Base-by-base conservation (phyloP, 2,888 invertebrate species). In the Sepiola atlantica region DNA sequence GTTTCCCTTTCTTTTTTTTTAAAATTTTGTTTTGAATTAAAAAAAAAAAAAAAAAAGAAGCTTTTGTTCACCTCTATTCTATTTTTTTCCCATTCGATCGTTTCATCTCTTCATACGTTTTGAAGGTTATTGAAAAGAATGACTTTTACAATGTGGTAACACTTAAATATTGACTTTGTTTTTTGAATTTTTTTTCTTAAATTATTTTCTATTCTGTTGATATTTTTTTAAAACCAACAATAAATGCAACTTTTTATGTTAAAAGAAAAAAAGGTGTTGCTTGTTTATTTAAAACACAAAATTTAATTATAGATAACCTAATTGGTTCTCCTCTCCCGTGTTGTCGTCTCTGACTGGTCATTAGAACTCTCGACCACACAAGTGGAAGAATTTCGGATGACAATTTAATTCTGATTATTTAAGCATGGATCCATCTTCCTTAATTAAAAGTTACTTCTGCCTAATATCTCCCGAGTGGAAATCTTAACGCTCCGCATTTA, bases 171-270 rank as follows among this genome's bases (percentile, higher is more conserved):
- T 77, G 77, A n/a, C n/a, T n/a, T n/a, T 77, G 16, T 77, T 77
- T n/a, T 77, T 77, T 61, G 24, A 24, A 24, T 61, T 61, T 28
- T 61, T 61, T 77, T 77, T 77, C n/a, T 77, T 77, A 77, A 77
- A 77, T 77, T 77, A 77, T 77, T 32, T 77, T 77, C n/a, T 77
- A 77, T 77, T 77, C n/a, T 77, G 77, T 77, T 77, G n/a, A 77
- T 77, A 14, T 77, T 77, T 77, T 61, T 77, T 77, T 32, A 16
- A 77, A 77, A 77, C 16, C 77, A 77, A 77, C n/a, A 77, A 77
- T 77, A 77, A 77, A 77, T n/a, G n/a, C 77, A 77, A 45, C 45
- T n/a, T n/a, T 77, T 77, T 77, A n/a, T 77, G n/a, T n/a, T 77
- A n/a, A 14, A 12, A 14, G n/a, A 77, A 77, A 77, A 61, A 61